phyloP scores from a whole-genome alignment of 1,140 invertebrate genomes.

The Macrocentrus cingulum region DNA sequence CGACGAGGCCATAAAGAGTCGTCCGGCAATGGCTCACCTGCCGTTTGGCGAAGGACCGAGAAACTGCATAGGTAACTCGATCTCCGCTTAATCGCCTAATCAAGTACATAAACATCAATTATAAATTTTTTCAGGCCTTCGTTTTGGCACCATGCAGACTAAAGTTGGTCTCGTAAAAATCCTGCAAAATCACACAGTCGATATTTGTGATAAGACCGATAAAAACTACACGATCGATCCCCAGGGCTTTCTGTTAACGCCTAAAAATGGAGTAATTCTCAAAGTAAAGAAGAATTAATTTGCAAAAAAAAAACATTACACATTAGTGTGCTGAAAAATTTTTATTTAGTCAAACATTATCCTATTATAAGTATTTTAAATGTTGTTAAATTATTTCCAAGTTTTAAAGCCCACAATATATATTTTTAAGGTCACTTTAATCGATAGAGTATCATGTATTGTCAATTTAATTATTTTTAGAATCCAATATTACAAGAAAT shows the following conservation, averaged over 20 bases:
- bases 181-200: slow-evolving; percentile 49
- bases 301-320: no score
- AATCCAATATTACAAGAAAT: no score
- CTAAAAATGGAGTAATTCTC: slow-evolving; percentile 46
- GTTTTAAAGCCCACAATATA: no score
- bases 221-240: slow-evolving; percentile 38
- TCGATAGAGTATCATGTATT: no score
- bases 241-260: slow-evolving; percentile 29
- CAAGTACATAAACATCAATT: background rate
- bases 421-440: no score
- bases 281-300: slow-evolving; percentile 37
- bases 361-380: no score
- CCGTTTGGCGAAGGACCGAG: slow-evolving; percentile 74
- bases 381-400: no score
- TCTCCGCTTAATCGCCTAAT: slow-evolving; percentile 28
- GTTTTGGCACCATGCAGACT: slow-evolving; percentile 55
- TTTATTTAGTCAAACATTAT: no score
- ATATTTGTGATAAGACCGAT: slow-evolving; percentile 40
- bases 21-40: slow-evolving; percentile 51
- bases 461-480: no score
- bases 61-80: slow-evolving; percentile 61
- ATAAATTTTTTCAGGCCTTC: slow-evolving; percentile 31
- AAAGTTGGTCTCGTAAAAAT: slow-evolving; percentile 57
- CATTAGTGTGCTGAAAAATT: no score
- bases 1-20: slow-evolving; percentile 29